phyloP scores from a whole-genome alignment of 2,888 invertebrate genomes.

The Eurois occulta region DNA sequence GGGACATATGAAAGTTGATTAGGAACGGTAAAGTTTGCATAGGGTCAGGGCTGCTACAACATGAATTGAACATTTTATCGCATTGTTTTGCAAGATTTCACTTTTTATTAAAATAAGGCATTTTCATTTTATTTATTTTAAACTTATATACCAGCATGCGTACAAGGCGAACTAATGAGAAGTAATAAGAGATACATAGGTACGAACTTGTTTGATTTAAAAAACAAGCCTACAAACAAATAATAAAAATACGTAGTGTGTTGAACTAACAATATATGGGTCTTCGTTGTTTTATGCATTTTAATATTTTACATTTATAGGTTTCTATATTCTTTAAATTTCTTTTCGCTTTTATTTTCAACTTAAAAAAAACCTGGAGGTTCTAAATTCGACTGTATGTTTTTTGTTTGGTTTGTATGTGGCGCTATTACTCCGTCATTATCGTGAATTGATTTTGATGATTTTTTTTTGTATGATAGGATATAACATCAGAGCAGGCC shows the following conservation, averaged over 20 bases:
- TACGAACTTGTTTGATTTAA: slow-evolving; percentile 25
- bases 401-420: slow-evolving; percentile 24
- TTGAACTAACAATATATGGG: slow-evolving; percentile 21
- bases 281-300: slow-evolving; percentile 25
- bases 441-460: slow-evolving; percentile 14
- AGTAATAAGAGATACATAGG: slow-evolving; percentile 23
- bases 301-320: slow-evolving; percentile 29
- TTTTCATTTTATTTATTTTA: slow-evolving; percentile 29
- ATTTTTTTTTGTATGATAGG: slow-evolving; percentile 28
- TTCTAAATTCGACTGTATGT: slow-evolving; percentile 20
- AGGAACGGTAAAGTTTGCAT: slow-evolving; percentile 32
- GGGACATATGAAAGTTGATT: slow-evolving; percentile 32
- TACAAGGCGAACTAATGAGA: slow-evolving; percentile 33
- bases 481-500: slow-evolving; percentile 17
- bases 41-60: slow-evolving; percentile 35
- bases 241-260: slow-evolving; percentile 28
- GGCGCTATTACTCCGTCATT: slow-evolving; percentile 28
- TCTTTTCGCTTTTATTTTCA: slow-evolving; percentile 24
- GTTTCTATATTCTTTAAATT: slow-evolving; percentile 25
- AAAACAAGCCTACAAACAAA: slow-evolving; percentile 26
- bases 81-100: slow-evolving; percentile 27
- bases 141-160: slow-evolving; percentile 30
- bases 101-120: slow-evolving; percentile 33
- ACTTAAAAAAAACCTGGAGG: slow-evolving; percentile 17
- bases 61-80: slow-evolving; percentile 31